Base-by-base conservation (phyloP, 2,113 vertebrate genomes). In the Coptodon bakossiorum region DNA sequence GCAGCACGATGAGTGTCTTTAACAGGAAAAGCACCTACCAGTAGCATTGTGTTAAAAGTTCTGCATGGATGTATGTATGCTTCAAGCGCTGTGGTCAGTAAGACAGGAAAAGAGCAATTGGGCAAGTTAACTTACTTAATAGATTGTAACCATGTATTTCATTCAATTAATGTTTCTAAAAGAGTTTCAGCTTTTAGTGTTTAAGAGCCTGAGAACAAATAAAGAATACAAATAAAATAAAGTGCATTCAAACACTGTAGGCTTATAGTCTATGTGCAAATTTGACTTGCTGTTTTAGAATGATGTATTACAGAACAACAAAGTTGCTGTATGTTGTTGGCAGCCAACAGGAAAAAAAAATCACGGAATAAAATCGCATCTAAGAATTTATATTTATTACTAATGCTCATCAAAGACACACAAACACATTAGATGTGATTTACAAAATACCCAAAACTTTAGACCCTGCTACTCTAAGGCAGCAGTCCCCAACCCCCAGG, bases 341-440 rank as follows among this genome's bases (percentile, higher is more conserved):
- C 31, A 63, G 10, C 11, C 63, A 40, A 68, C 63, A 66, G 19
- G 63, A 0, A 6, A 71, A 68, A 45, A 11, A 43, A 71, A 22
- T 6, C 3, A 22, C 22, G 19, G 19, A 40, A 68, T 0, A 68
- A 38, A 38, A 38, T 0, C 0, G 0, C 19, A 68, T 68, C 34
- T 13, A 68, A 38, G 63, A 68, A 68, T 3, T 22, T 68, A 14
- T 40, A 5, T 68, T 68, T 68, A 38, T 68, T 22, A 22, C 4
- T 68, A 22, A 40, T 38, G 63, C 1, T 68, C 19, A 68, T 22
- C 34, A 40, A 68, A 40, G 6, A 68, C 31, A 2, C 19, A 68
- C 63, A 24, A 1, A 71, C 66, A 71, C 10, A 1, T 66, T 22
- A 7, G 31, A 36, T 12, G 61, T 66, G 61, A 66, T 36, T 36